Conservation (phyloP, 2,113 vertebrate genomes). For the Gallinago jamesoni region DNA sequence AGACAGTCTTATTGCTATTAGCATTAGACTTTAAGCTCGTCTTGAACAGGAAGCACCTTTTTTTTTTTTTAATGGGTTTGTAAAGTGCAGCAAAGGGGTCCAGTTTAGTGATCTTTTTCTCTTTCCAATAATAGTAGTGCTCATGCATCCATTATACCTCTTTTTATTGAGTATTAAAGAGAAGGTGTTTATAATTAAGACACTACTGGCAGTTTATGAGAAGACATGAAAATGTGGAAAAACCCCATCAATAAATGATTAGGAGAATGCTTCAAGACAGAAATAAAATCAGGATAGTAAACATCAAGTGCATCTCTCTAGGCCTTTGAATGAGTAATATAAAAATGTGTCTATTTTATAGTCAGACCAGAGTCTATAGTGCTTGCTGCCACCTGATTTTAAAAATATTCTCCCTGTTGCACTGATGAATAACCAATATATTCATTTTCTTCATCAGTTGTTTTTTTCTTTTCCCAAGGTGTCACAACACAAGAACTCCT, state of each 20-base stretch:
- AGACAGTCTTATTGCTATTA: not conserved
- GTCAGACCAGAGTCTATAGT: not conserved
- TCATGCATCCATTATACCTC: not conserved
- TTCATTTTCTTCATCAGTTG: conserved; percentile 20
- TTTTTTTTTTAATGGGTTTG: not conserved
- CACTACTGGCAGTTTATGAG: not conserved
- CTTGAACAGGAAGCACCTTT: not conserved
- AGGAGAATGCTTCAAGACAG: not conserved
- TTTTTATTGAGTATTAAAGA: not conserved
- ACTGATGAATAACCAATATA: conserved; percentile 16
- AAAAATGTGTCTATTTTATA: not conserved
- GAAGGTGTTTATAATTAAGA: not conserved
- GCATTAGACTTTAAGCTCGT: not conserved
- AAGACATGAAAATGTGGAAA: not conserved
- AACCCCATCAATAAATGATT: not conserved
- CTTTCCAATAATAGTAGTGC: not conserved
- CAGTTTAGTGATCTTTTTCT: not conserved
- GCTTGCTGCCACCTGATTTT: not conserved
- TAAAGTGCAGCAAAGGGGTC: not conserved
- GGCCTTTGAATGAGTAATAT: not conserved
- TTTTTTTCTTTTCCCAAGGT: not conserved
- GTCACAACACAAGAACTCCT: not conserved
- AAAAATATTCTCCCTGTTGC: not conserved
- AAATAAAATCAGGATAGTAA: conserved; percentile 29
- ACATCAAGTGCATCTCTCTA: not conserved